Percentiles rank a stretch among this genome's conserved stretches.
Evolutionary conservation across 2,113 vertebrate species (phyloP).

Genomic region (Sclerurus mexicanus): DNA sequence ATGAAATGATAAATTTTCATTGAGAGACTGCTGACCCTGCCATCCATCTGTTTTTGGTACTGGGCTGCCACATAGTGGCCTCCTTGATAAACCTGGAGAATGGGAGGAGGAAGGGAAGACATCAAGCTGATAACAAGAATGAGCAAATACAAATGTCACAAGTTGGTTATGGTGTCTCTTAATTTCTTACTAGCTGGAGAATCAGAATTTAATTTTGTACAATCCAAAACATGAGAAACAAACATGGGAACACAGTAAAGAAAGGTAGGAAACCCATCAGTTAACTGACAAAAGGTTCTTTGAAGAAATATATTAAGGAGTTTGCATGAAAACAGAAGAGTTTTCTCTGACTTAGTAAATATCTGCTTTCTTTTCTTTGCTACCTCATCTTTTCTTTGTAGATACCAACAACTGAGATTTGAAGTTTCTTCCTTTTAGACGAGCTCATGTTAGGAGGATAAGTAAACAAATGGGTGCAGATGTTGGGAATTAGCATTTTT

Average conservation of each 20-base stretch:
- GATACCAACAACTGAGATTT: not conserved
- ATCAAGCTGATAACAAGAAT: not conserved
- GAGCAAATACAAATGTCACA: not conserved
- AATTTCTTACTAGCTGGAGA: not conserved
- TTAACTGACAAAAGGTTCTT: not conserved
- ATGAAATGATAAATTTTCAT: not conserved
- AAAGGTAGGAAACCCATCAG: not conserved
- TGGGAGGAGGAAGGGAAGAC: not conserved
- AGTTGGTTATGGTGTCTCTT: not conserved
- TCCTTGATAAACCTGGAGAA: not conserved
- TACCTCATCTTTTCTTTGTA: not conserved
- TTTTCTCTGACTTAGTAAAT: not conserved
- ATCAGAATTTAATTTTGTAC: not conserved
- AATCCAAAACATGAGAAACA: not conserved
- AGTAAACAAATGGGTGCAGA: not conserved
- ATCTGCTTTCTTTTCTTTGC: not conserved
- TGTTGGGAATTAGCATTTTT: not conserved
- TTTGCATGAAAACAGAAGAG: not conserved
- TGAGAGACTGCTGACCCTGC: not conserved
- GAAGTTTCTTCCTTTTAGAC: not conserved
- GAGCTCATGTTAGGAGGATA: not conserved
- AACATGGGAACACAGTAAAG: not conserved
- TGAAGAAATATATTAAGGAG: not conserved
- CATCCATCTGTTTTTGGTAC: not conserved
- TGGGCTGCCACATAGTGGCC: conserved; percentile 41